These are phyloP conservation scores for Chaenodraco wilsoni DNA, from an alignment of 2,797 vertebrate species.

Conservation along the genomic window DNA sequence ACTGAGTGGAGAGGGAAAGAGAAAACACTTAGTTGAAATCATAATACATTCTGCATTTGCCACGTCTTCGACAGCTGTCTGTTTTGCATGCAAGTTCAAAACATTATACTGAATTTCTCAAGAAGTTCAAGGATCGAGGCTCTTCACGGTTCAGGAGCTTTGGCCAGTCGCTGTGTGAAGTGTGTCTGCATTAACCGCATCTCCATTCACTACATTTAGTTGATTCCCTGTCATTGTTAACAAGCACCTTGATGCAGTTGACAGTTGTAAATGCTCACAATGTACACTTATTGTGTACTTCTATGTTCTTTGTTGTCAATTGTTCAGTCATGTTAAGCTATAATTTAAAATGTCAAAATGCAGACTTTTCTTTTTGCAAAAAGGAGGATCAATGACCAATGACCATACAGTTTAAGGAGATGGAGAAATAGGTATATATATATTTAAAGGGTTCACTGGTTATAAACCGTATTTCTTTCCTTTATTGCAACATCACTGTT, in stretches of 20 bases:
- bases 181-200: no score
- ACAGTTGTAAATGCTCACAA: no score
- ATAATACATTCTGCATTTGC: conserved; percentile 45
- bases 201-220: no score
- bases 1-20: conserved; percentile 28
- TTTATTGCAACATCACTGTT: not conserved
- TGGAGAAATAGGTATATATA: not conserved
- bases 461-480: not conserved
- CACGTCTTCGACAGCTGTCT: conserved; percentile 44
- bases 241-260: no score
- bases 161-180: not conserved
- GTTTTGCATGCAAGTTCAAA: conserved; percentile 55
- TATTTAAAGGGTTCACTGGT: not conserved
- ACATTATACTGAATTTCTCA: conserved; percentile 57
- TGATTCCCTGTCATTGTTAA: no score
- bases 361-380: not conserved
- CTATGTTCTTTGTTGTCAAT: not conserved
- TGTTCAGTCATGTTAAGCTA: not conserved
- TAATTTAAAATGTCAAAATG: not conserved
- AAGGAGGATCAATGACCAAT: not conserved
- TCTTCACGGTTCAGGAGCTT: conserved; percentile 7
- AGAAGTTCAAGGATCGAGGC: conserved; percentile 47
- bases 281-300: no score
- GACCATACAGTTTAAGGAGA: not conserved
- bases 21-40: conserved; percentile 35